These are phyloP conservation scores for Corydoras maculifer DNA, from an alignment of 2,113 vertebrate species.

Conservation along the genomic window DNA sequence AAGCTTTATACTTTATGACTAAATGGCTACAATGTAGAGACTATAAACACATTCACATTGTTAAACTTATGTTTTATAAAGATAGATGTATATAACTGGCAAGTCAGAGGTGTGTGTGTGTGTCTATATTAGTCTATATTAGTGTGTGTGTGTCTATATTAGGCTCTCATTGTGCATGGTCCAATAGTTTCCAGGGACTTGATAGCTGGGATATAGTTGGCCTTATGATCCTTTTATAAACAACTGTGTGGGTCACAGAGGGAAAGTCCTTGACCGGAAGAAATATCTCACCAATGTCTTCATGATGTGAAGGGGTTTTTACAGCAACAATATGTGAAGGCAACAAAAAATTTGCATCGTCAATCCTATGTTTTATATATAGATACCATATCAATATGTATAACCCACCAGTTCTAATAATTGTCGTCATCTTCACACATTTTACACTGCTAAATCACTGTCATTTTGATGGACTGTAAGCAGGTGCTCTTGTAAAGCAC, in stretches of 20 bases:
- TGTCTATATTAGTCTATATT: no score
- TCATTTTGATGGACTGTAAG: conserved; percentile 52
- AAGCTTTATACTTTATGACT: no score
- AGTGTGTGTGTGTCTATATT: no score
- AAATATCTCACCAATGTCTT: conserved; percentile 9
- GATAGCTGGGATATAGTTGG: conserved; percentile 6
- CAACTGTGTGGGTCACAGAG: conserved; percentile 9
- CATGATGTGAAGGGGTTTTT: conserved; percentile 12
- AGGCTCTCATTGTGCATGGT: conserved; percentile 4
- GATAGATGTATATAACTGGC: no score
- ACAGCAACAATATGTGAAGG: not conserved
- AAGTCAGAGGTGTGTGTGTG: no score
- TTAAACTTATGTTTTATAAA: no score
- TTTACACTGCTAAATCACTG: not conserved
- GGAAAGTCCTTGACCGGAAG: conserved; percentile 21
- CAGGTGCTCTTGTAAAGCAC: conserved; percentile 55
- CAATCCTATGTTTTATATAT: no score
- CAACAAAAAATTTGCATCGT: not conserved
- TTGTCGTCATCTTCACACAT: not conserved
- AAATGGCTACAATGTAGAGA: no score
- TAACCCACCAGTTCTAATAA: not conserved
- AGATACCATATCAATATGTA: not conserved
- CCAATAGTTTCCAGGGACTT: not conserved
- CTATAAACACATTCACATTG: no score
- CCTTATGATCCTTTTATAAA: conserved; percentile 18